phyloP scores from a whole-genome alignment of 2,888 invertebrate genomes.

The Plebejus argus region DNA sequence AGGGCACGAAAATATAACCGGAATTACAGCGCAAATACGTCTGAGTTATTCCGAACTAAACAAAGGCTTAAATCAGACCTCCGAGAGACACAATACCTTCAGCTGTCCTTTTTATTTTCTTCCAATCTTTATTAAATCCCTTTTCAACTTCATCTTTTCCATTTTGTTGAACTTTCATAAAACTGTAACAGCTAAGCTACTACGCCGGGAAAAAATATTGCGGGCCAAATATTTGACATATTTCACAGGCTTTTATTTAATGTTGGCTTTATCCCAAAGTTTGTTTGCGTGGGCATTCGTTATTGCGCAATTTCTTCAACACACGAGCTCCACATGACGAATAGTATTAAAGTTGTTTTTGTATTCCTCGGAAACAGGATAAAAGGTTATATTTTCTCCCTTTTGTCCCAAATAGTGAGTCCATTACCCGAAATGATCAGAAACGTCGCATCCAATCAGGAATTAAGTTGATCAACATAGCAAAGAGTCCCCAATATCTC shows the following conservation, averaged over 20 bases:
- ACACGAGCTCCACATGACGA: background rate
- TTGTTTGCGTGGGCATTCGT: background rate
- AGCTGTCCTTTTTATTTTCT: background rate
- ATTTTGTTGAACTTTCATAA: conserved; percentile 1
- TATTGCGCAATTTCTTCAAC: background rate
- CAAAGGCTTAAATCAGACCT: conserved; percentile 16
- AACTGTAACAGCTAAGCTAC: background rate
- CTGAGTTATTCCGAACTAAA: background rate
- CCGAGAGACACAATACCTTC: background rate
- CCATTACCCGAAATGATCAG: background rate
- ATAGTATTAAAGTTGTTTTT: background rate
- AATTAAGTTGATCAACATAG: background rate
- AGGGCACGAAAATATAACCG: background rate
- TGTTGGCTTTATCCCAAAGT: background rate
- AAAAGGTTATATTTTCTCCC: background rate
- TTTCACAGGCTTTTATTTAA: background rate
- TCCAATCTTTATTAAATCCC: conserved; percentile 18
- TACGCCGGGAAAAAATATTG: background rate
- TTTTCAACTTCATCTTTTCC: background rate
- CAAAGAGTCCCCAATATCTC: background rate
- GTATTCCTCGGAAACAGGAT: background rate
- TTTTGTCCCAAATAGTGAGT: background rate
- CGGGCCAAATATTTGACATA: conserved; percentile 3
- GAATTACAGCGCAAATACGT: background rate
- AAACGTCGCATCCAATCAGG: background rate